These are phyloP conservation scores for Drosophila aff. DNA, from an alignment of 1,140 invertebrate genomes.

Conservation along the genomic window DNA sequence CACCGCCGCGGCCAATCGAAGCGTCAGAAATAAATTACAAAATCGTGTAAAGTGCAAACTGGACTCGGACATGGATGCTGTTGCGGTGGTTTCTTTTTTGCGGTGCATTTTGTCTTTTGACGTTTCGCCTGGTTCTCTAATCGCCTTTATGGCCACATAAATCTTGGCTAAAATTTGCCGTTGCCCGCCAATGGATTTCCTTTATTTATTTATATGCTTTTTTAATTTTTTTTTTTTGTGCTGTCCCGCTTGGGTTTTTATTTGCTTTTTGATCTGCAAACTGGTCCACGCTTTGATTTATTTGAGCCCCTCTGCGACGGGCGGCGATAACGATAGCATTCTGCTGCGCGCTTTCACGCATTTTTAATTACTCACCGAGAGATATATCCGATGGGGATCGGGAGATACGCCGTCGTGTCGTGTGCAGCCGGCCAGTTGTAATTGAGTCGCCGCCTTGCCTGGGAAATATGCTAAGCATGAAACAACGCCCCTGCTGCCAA, in stretches of 20 bases:
- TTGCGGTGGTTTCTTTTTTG: conserved; percentile 28
- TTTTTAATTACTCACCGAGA: conserved; percentile 68
- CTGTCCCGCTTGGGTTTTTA: conserved; percentile 22
- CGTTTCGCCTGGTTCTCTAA: conserved; percentile 71
- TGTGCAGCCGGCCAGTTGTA: conserved; percentile 55
- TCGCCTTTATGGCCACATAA: conserved; percentile 82
- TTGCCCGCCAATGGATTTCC: conserved; percentile 73
- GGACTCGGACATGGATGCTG: conserved; percentile 60
- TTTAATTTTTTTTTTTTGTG: conserved; percentile 10
- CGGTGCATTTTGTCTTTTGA: conserved; percentile 71
- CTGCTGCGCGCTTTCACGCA: conserved; percentile 72
- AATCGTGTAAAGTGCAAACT: conserved; percentile 80
- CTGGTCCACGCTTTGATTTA: conserved; percentile 78
- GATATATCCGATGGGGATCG: conserved; percentile 25
- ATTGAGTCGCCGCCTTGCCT: conserved; percentile 68
- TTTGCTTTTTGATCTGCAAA: conserved; percentile 70
- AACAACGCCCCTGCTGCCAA: conserved; percentile 25
- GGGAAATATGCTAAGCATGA: conserved; percentile 71
- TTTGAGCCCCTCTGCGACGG: conserved; percentile 52
- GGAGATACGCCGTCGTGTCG: conserved; percentile 45
- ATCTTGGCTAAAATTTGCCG: conserved; percentile 79
- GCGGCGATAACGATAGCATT: conserved; percentile 53
- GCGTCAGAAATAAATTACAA: conserved; percentile 82
- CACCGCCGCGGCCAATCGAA: conserved; percentile 61
- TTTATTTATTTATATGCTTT: conserved; percentile 50